Evolutionary conservation across 23 tunicate genomes (phyloP), one percentile per base, ranked within the genome.

Genomic region (Ascidia mentula): DNA sequence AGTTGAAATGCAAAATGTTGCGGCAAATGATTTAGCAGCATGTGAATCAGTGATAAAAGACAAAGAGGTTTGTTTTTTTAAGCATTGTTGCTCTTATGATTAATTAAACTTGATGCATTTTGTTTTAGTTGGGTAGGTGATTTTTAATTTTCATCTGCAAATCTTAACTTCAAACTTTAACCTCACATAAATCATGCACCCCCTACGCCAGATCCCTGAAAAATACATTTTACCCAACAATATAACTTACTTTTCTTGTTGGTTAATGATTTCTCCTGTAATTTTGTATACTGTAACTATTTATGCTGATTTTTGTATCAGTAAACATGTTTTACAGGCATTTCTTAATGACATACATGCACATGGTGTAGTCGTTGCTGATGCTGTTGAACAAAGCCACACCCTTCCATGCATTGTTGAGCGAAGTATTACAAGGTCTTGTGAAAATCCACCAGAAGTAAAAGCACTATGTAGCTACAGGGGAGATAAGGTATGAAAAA

Each of bases 391-490:
- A 33, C 60, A 70, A 9, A 79, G 95, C 71, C 40, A 38, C 7
- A 32, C 38, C 0, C 38, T 89, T 12, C 89, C 95, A 8, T 79
- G 85, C 33, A 76, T 89, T 9, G 81, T 72, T 40, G 89, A 84
- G 45, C 60, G 95, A 40, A 38, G 69, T 26, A 8, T 15, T 20
- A 46, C 77, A 1, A 31, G 75, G 20, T 31, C 46, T 9, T 45
- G 53, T 26, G 86, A 60, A 18, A 45, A 46, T 45, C 31, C 79
- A 17, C 39, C 72, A 24, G 40, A 71, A 17, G 79, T 80, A 3
- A 36, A 72, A 26, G 81, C 95, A 34, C 60, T 89, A 36, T 84
- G 89, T 72, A 84, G 80, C 28, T 89, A 89, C 75, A 60, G 80
- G 6, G 86, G 83, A 80, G 72, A 39, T 18, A 60, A 84, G 18